phyloP scores from a whole-genome alignment of 2,888 invertebrate species.

The Leptura quadrifasciata region DNA sequence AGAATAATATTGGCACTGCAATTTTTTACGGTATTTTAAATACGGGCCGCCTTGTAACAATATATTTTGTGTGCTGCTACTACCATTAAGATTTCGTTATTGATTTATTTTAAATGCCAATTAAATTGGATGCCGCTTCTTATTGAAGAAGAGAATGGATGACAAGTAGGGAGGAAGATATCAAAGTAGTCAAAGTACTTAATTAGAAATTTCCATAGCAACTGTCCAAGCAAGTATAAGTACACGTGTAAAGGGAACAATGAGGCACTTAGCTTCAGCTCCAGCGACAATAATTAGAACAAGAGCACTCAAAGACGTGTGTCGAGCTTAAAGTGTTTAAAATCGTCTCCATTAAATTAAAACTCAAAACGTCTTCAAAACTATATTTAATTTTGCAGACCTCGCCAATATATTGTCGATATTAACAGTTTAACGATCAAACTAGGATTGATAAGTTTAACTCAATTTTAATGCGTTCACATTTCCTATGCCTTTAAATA shows the following conservation, averaged over 20 bases:
- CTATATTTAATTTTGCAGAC: constrained; percentile 14
- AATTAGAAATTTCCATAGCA: constrained; percentile 52
- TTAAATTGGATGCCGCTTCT: constrained; percentile 16
- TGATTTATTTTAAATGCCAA: constrained; percentile 29
- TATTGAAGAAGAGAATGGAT: constrained; percentile 4
- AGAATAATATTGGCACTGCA: too few relatives aligned
- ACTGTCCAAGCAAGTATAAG: constrained; percentile 44
- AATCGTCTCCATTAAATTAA: constrained; percentile 43
- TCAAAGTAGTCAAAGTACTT: constrained; percentile 35
- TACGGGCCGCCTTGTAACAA: not conserved
- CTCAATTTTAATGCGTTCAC: too few relatives aligned
- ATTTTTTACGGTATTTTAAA: too few relatives aligned
- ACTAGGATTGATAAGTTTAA: too few relatives aligned
- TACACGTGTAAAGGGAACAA: constrained; percentile 36
- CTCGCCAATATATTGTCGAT: not conserved
- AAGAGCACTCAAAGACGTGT: constrained; percentile 26
- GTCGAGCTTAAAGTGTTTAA: constrained; percentile 20
- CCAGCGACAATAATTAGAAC: constrained; percentile 32
- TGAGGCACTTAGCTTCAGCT: constrained; percentile 36
- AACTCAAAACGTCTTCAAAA: constrained; percentile 36
- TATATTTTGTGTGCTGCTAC: not conserved
- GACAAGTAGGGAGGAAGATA: constrained; percentile 26
- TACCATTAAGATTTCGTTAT: constrained; percentile 8
- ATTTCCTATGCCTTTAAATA: too few relatives aligned
- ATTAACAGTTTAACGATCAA: not conserved